A percentile compares a stretch with the other conserved stretches of the same genome.
phyloP scores from a whole-genome alignment of 2,888 invertebrate genomes.

The Tetramorium bicarinatum region DNA sequence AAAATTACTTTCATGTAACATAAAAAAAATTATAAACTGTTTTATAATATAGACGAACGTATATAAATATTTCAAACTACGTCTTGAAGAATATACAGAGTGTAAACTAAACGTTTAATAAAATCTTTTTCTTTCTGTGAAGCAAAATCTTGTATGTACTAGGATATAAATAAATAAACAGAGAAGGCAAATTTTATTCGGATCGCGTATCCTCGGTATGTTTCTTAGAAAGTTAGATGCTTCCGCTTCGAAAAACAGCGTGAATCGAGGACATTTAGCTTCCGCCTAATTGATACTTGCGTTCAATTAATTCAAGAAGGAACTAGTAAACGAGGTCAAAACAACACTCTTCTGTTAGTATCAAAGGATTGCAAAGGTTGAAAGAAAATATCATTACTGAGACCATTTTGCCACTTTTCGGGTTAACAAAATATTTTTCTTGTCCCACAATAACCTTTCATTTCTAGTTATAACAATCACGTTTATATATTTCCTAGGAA shows the following conservation, averaged over 20 bases:
- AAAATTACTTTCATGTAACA: neutral
- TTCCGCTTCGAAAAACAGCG: conserved; percentile 69
- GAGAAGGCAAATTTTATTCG: conserved; percentile 34
- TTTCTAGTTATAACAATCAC: neutral
- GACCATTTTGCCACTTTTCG: neutral
- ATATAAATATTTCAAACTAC: neutral
- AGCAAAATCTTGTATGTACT: neutral
- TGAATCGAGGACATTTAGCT: conserved; percentile 65
- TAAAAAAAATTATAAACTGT: neutral
- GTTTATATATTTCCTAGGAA: neutral
- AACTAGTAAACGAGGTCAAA: conserved; percentile 54
- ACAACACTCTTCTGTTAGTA: neutral
- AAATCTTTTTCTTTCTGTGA: neutral
- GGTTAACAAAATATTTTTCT: neutral
- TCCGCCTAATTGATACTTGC: conserved; percentile 64
- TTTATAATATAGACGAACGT: neutral
- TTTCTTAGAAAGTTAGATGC: conserved; percentile 64
- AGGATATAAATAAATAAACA: conserved; percentile 24
- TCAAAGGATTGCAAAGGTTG: conserved; percentile 2
- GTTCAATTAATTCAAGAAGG: conserved; percentile 56
- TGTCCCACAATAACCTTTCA: neutral
- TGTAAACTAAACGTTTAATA: neutral
- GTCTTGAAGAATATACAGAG: neutral
- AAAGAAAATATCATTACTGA: conserved; percentile 38
- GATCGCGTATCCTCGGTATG: conserved; percentile 57